A percentile compares a stretch with the other conserved stretches of the same genome.
These are phyloP conservation scores for Brachypodius melanocephalos DNA, from an alignment of 2,113 vertebrate species.

Conservation along the genomic window DNA sequence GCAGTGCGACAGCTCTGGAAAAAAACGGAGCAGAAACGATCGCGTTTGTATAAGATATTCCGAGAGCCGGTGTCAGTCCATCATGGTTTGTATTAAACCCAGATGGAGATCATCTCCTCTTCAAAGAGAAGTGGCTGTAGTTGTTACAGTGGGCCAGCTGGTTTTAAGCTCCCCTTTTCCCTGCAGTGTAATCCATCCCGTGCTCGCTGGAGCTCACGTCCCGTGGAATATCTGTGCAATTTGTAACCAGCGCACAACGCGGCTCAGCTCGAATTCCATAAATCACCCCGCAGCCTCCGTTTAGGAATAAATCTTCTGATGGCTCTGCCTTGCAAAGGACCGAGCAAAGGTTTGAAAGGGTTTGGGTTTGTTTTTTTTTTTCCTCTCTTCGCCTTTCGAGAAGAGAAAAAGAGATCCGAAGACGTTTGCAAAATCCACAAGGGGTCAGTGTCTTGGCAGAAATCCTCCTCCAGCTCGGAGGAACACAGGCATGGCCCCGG, in stretches of 20 bases:
- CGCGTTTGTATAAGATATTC: constrained; percentile 31
- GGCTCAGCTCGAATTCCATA: constrained; percentile 27
- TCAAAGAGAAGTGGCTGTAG: constrained; percentile 64
- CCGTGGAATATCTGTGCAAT: constrained; percentile 33
- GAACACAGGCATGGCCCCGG: not conserved
- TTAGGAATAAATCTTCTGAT: constrained; percentile 46
- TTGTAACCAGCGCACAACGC: not conserved
- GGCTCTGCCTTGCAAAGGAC: not conserved
- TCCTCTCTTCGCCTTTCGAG: not conserved
- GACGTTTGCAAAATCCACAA: constrained; percentile 60
- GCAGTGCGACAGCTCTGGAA: not conserved
- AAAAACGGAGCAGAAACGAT: not conserved
- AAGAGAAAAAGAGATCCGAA: not conserved
- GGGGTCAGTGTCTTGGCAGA: constrained; percentile 74
- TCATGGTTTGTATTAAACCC: constrained; percentile 67
- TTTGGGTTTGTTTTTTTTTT: not conserved
- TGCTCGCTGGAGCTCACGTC: not conserved
- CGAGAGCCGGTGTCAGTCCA: constrained; percentile 2
- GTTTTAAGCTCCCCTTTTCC: constrained; percentile 53
- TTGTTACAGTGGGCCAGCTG: constrained; percentile 64
- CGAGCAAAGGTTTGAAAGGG: not conserved
- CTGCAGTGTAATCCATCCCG: constrained; percentile 37
- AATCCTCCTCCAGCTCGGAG: constrained; percentile 3
- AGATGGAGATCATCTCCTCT: constrained; percentile 74
- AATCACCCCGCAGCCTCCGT: constrained; percentile 40